Base-by-base conservation (phyloP, 2,888 invertebrate species). In the Xestobium rufovillosum region DNA sequence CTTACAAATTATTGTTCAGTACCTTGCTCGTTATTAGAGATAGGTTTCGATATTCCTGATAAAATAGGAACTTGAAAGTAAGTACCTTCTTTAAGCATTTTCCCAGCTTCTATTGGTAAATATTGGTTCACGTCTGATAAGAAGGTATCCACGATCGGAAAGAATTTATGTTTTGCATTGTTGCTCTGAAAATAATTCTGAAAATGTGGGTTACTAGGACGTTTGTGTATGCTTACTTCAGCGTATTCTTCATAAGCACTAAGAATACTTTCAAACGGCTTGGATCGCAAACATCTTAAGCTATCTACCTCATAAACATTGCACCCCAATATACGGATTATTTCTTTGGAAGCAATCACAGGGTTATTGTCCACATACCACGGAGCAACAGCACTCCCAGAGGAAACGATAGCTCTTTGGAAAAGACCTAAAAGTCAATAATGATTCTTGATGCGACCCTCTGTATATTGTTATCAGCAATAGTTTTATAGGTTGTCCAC, bases 371-470 rank as follows among this genome's bases (percentile, higher is more conserved):
- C 27, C 40, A 51, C 34, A 37, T 63, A 59, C 69, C 70, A 71
- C 2, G 71, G 67, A 1, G 70, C 63, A 16, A 65, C 49, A 4
- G 65, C 61, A 34, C 67, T 68, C 2, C 73, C 71, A 27, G 83
- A 83, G 76, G 83, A 83, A 13, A 84, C 60, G 41, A 84, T 73
- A 8, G 75, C 74, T 55, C 76, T 70, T 50, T 78, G 75, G 56
- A 83, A 82, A 39, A 80, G 62, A 36, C 74, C 75, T 73, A 59
- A 26, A 52, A 56, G 39, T 38, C 23, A 19, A 19, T n/a, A 19
- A 19, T n/a, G 23, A 19, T n/a, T 19, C n/a, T 19, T 19, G n/a
- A 19, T 19, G 23, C 23, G n/a, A 19, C 6, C 23, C 6, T 19
- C n/a, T 19, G n/a, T n/a, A n/a, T n/a, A n/a, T n/a, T n/a, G n/a